A percentile compares a stretch with the other conserved stretches of the same genome.
phyloP scores from a whole-genome alignment of 2,113 vertebrate genomes.

The Myiopsitta monachus region DNA sequence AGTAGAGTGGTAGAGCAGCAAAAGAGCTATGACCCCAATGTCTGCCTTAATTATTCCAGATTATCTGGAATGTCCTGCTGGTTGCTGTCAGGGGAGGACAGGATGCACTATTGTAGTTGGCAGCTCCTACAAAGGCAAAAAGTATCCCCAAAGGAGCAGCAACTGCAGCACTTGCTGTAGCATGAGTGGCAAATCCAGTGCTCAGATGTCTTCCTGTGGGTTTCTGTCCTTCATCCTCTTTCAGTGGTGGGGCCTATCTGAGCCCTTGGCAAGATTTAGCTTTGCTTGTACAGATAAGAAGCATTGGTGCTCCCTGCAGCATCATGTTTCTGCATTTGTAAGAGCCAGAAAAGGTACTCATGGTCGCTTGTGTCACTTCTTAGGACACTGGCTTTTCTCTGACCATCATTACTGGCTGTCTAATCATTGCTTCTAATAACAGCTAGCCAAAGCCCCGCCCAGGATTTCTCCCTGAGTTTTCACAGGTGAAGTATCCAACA shows the following conservation, averaged over 20 bases:
- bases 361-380: neutral
- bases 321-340: neutral
- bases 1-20: neutral
- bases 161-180: neutral
- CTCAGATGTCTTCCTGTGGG: neutral
- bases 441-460: neutral
- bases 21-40: neutral
- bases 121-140: neutral
- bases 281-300: neutral
- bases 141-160: neutral
- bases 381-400: neutral
- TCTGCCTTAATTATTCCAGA: neutral
- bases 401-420: neutral
- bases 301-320: neutral
- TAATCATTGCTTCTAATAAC: neutral
- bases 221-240: neutral
- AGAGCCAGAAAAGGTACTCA: neutral
- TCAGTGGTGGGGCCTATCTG: neutral
- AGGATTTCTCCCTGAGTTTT: neutral
- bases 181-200: neutral
- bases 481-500: neutral
- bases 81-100: neutral
- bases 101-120: neutral
- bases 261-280: neutral
- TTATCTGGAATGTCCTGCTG: neutral